Base-by-base conservation (phyloP, 2,888 invertebrate genomes). In the Slavum lentiscoides region DNA sequence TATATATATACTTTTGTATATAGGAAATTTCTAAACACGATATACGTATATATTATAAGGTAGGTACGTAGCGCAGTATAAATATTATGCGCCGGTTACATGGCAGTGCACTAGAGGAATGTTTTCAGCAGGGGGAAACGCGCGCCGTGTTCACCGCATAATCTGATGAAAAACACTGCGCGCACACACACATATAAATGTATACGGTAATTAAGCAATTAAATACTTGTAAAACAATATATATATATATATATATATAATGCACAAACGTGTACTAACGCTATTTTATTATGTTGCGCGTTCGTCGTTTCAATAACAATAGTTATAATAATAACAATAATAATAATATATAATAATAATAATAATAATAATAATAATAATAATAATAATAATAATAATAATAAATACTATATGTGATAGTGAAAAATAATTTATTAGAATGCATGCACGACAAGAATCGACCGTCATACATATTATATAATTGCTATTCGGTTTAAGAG, bases 131-230 rank as follows among this genome's bases (percentile, higher is more conserved):
- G 30, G 43, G 43, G 43, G 43, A 9, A 9, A n/a, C 64, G 53
- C 64, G 72, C 21, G 66, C 58, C 23, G 43, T 72, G 66, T 80
- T 64, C n/a, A 13, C 30, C 23, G n/a, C n/a, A 39, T 58, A 58
- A 80, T 72, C 72, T 66, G 72, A 72, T 80, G 72, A 17, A 66
- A 80, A 64, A 62, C 21, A 64, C 39, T 55, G 23, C 15, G n/a
- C 49, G 13, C 49, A 15, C 49, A 49, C 49, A 15, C 49, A 15
- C 13, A 53, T 3, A 13, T 37, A 30, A 53, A 73, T 55, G n/a
- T 17, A 37, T 21, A 62, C 49, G 37, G 53, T 77, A 72, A 80
- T 80, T 80, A 80, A 70, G 72, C 64, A 80, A 72, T 80, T 80
- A 72, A 66, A 58, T 19, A 21, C 70, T 70, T 70, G 61, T 77